phyloP scores from a whole-genome alignment of 2,888 invertebrate genomes.

The Luffia ferchaultella region DNA sequence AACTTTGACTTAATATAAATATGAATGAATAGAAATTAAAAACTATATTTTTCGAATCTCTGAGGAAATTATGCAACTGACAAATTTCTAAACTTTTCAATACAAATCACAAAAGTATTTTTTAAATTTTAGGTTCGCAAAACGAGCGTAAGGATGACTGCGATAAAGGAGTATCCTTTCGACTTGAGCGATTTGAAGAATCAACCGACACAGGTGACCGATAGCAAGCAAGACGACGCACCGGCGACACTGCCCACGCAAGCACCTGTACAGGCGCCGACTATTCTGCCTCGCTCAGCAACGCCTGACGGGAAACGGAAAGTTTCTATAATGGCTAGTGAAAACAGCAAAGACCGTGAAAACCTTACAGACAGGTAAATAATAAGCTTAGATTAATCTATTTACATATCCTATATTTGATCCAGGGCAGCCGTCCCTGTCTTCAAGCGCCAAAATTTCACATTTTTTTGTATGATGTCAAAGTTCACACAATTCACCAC shows the following conservation, averaged over 20 bases:
- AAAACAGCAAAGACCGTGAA: constrained; percentile 66
- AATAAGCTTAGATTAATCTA: constrained; percentile 15
- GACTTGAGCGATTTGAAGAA: constrained; percentile 52
- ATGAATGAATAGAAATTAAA: too few relatives aligned
- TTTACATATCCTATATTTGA: background rate
- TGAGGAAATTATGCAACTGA: too few relatives aligned
- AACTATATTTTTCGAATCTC: too few relatives aligned
- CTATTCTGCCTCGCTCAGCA: constrained; percentile 17
- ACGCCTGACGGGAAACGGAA: constrained; percentile 59
- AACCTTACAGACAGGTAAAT: constrained; percentile 72
- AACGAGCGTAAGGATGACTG: constrained; percentile 60
- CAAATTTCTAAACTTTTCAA: too few relatives aligned
- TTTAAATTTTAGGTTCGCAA: constrained; percentile 56
- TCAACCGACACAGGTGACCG: constrained; percentile 23
- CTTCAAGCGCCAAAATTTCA: too few relatives aligned
- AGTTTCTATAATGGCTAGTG: constrained; percentile 71
- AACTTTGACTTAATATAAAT: too few relatives aligned
- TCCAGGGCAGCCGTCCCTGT: too few relatives aligned
- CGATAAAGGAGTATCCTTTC: constrained; percentile 61
- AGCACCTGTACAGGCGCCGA: constrained; percentile 8
- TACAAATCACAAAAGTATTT: too few relatives aligned
- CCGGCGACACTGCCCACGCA: constrained; percentile 13
- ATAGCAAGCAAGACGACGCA: constrained; percentile 19
- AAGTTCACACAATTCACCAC: too few relatives aligned
- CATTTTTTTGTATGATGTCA: too few relatives aligned